Percentiles rank a stretch among this genome's conserved stretches.
Conservation (phyloP, 1,140 invertebrate species). For the Eumaeus atala region DNA sequence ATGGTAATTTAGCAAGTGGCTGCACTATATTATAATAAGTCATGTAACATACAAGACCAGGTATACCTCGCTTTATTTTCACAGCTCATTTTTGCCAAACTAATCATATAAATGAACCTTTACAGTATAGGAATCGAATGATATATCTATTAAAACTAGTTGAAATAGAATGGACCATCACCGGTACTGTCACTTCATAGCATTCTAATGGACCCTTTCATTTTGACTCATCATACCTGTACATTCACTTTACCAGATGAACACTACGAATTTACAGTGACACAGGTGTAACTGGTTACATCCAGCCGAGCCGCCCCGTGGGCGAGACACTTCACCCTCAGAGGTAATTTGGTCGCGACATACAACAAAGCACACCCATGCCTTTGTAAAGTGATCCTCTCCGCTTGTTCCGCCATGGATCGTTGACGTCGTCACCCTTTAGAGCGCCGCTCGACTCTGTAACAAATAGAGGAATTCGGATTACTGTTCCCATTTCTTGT, state of each 20-base stretch:
- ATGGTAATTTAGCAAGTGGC: too few species aligned
- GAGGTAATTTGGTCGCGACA: constrained; percentile 78
- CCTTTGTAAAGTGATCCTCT: constrained; percentile 79
- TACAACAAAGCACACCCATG: constrained; percentile 80
- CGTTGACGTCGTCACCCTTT: constrained; percentile 75
- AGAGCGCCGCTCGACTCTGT: constrained; percentile 75
- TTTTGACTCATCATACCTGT: constrained; percentile 37
- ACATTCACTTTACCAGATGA: constrained; percentile 31
- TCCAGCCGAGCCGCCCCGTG: constrained; percentile 31
- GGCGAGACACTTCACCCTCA: constrained; percentile 72
- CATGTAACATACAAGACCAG: too few species aligned
- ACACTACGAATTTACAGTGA: constrained; percentile 35
- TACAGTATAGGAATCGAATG: neutral
- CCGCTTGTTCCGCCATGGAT: constrained; percentile 76
- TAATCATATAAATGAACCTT: constrained; percentile 3
- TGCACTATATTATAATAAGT: too few species aligned
- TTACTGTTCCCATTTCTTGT: neutral
- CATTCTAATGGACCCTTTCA: constrained; percentile 60
- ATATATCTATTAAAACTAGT: too few species aligned
- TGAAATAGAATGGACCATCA: too few species aligned
- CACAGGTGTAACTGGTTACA: constrained; percentile 25
- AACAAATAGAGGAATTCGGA: constrained; percentile 30
- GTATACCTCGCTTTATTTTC: too few species aligned
- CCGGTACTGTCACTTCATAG: neutral
- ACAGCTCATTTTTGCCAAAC: constrained; percentile 1